Evolutionary conservation across 2,797 vertebrate genomes (phyloP).

Genomic region (Onychomys arenicola): DNA sequence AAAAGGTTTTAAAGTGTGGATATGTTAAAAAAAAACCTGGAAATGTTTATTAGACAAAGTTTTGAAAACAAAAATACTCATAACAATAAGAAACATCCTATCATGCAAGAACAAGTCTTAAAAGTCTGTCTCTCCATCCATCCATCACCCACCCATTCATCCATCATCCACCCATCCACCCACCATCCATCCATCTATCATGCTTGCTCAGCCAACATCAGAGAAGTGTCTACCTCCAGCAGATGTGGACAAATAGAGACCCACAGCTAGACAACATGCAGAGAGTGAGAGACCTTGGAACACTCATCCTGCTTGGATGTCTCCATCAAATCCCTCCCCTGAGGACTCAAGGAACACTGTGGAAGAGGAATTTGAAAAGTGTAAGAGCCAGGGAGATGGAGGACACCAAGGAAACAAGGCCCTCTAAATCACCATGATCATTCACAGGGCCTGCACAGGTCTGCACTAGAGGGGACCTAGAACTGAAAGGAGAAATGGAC

Average conservation of each 20-base stretch:
- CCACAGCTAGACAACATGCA: neutral
- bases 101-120: neutral
- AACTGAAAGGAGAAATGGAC: neutral
- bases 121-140: neutral
- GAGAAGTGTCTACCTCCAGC: neutral
- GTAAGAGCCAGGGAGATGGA: no score
- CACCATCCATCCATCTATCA: neutral
- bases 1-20: neutral
- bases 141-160: neutral
- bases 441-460: neutral
- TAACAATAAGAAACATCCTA: neutral
- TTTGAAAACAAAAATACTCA: constrained; percentile 31
- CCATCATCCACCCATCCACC: no score
- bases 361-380: neutral
- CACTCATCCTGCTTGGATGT: neutral
- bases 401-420: neutral
- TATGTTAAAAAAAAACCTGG: neutral
- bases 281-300: neutral
- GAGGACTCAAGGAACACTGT: neutral
- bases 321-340: neutral
- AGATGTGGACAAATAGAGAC: neutral
- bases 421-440: neutral
- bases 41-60: neutral
- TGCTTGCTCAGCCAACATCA: neutral
- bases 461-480: neutral